Evolutionary conservation across 2,797 vertebrate species (phyloP).

Genomic region (Neosilurus mollespiculum): DNA sequence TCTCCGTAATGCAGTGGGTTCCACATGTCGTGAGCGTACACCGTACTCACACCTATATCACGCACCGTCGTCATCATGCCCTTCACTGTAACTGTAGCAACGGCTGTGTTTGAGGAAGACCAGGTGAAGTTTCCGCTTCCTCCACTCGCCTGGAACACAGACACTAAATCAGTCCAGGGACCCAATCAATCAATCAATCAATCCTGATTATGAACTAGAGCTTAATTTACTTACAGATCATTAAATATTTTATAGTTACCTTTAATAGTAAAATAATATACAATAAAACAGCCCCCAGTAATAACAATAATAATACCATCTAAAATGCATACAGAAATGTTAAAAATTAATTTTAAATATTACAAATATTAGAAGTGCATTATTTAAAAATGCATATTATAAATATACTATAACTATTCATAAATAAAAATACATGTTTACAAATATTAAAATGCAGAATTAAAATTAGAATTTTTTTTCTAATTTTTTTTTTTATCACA

Average conservation of each 20-base stretch:
- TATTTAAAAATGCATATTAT: no score
- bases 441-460: neutral
- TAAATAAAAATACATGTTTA: neutral
- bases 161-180: no score
- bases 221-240: neutral
- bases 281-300: neutral
- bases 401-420: no score
- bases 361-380: no score
- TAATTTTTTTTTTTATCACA: no score
- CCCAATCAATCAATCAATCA: no score
- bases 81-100: slow-evolving; percentile 90
- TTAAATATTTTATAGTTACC: neutral
- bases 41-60: slow-evolving; percentile 81
- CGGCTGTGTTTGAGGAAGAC: slow-evolving; percentile 84
- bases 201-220: no score
- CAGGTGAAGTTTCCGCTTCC: slow-evolving; percentile 95
- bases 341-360: no score
- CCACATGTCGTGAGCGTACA: slow-evolving; percentile 86
- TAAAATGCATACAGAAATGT: no score
- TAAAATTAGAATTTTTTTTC: no score
- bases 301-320: no score
- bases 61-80: slow-evolving; percentile 89
- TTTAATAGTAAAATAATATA: neutral
- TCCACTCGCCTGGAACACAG: slow-evolving; percentile 78
- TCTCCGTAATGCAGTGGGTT: slow-evolving; percentile 87